These are phyloP conservation scores for Cydia amplana DNA, from an alignment of 1,140 invertebrate species.

Conservation along the genomic window DNA sequence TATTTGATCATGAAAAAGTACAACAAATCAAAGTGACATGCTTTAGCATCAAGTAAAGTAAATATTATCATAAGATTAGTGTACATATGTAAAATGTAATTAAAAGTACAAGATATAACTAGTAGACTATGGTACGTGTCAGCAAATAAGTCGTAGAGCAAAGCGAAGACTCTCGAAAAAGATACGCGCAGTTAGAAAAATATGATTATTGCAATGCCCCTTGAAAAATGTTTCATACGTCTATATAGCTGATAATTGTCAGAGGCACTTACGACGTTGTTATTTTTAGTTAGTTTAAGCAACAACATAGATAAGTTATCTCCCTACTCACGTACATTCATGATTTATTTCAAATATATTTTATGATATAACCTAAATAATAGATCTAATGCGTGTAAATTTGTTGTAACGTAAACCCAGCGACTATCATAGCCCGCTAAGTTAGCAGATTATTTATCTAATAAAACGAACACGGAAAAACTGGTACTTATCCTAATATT, in stretches of 20 bases:
- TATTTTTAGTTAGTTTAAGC: constrained; percentile 6
- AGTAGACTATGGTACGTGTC: not conserved
- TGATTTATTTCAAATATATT: constrained; percentile 4
- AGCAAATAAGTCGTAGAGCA: not conserved
- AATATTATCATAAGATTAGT: not conserved
- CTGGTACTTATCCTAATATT: no score
- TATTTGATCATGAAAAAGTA: no score
- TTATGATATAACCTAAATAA: not conserved
- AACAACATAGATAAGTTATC: constrained; percentile 27
- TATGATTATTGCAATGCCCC: not conserved
- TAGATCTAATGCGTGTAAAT: not conserved
- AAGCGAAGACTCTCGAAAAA: not conserved
- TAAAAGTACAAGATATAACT: not conserved
- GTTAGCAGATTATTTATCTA: no score
- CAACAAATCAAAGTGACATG: not conserved
- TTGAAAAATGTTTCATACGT: not conserved
- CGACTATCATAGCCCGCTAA: not conserved
- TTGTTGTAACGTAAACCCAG: not conserved
- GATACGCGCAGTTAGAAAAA: not conserved
- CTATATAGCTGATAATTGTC: not conserved
- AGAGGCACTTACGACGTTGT: not conserved
- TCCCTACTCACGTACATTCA: not conserved
- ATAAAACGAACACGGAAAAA: no score
- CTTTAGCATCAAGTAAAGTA: not conserved
- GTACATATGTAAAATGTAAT: not conserved